These are phyloP conservation scores for Thomomys bottae DNA, from an alignment of 2,113 vertebrate species.

Conservation along the genomic window DNA sequence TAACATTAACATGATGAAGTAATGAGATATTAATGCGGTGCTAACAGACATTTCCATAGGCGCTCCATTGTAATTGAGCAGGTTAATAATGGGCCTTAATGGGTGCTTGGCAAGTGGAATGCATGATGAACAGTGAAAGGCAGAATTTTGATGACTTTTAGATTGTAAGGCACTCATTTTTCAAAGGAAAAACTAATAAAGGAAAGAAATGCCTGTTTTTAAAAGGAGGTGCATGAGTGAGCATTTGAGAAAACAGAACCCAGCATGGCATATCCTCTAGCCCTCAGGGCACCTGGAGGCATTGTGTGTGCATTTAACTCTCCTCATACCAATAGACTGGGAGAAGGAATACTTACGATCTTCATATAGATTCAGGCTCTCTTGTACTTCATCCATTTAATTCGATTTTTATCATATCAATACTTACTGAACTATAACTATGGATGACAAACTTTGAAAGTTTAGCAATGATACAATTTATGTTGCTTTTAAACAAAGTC, in stretches of 20 bases:
- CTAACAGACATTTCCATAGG: conserved; percentile 74
- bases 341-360: conserved; percentile 33
- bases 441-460: conserved; percentile 49
- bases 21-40: conserved; percentile 70
- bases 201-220: conserved; percentile 33
- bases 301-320: conserved; percentile 24
- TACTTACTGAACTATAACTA: conserved; percentile 43
- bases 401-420: conserved; percentile 58
- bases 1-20: conserved; percentile 74
- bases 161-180: conserved; percentile 32
- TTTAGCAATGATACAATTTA: background rate
- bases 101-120: conserved; percentile 62
- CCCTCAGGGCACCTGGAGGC: background rate
- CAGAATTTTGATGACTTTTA: conserved; percentile 66
- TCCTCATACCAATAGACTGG: conserved; percentile 13
- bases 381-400: conserved; percentile 57
- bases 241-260: background rate
- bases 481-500: conserved; percentile 48
- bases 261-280: background rate
- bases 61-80: conserved; percentile 75
- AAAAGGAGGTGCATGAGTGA: conserved; percentile 22
- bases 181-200: conserved; percentile 30
- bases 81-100: conserved; percentile 72
- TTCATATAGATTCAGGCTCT: conserved; percentile 27
- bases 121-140: conserved; percentile 24